Evolutionary conservation across 2,113 vertebrate species (phyloP), one percentile per base, ranked within the genome.

Genomic region (Micronycteris hirsuta): DNA sequence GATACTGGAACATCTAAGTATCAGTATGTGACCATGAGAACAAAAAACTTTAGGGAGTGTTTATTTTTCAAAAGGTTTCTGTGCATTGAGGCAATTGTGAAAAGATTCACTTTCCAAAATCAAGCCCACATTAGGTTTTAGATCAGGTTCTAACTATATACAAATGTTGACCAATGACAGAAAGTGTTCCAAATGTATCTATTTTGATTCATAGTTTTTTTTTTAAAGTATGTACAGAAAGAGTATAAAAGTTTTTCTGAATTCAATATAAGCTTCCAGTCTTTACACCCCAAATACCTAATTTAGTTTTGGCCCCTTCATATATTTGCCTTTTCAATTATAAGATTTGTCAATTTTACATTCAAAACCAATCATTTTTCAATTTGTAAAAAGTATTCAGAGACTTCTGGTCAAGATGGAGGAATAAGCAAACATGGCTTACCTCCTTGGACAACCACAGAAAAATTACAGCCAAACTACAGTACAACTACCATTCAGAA

Each of bases 81-180:
- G 92, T 96, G 89, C 93, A 97, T 97, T 28, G 91, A 97, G 86
- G 89, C 91, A 96, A 86, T 47, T 93, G 82, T 15, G 96, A 71
- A 82, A 96, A 97, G 80, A 96, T 78, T 71, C 90, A 94, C 83
- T 76, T 96, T 93, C 94, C 78, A 97, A 91, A 97, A 93, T 94
- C 94, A 97, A 98, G 92, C 83, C 96, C 95, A 54, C 67, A 96
- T 97, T 84, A 91, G 91, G 96, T 94, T 94, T 85, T 98, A 68
- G 96, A 98, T 87, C 98, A 98, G 96, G 92, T 96, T 97, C 77
- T 96, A 97, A 82, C 93, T 98, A 97, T 73, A 97, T 98, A 98
- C 97, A 96, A 97, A 92, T 86, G 77, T 92, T 96, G 96, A 96
- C 86, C 95, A 97, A 97, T 87, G 94, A 98, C 81, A 95, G 89